Base-by-base conservation (phyloP, 2,113 vertebrate genomes). In the Mirounga angustirostris region DNA sequence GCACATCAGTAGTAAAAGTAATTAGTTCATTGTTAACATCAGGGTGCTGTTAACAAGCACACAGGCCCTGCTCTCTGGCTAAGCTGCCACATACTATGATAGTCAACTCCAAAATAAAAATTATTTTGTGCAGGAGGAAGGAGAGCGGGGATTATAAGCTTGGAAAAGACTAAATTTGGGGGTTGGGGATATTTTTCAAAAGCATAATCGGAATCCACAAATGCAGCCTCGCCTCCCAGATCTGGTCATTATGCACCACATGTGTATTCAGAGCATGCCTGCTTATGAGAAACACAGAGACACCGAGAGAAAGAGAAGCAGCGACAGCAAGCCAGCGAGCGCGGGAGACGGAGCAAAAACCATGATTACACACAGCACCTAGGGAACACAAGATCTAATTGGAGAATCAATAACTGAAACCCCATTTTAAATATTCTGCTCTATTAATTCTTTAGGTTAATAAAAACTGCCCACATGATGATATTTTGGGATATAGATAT, bases 401-500 rank as follows among this genome's bases (percentile, higher is more conserved):
- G 98, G 98, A 98, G 98, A 99, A 98, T 95, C 98, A 97, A 98
- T 98, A 98, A 98, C 97, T 98, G 98, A 98, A 99, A 98, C 98
- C 87, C 63, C 54, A 54, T 98, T 98, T 98, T 98, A 98, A 98
- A 98, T 99, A 98, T 98, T 98, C 98, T 98, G 74, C 97, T 98
- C 98, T 98, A 97, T 98, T 98, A 98, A 98, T 98, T 98, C 96
- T 98, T 98, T 91, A 98, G 97, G 98, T 99, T 98, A 98, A 98
- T 98, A 98, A 98, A 98, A 98, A 88, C 85, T 98, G 97, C 97
- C 98, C 82, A 81, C 96, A 73, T 97, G 98, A 98, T 98, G 98
- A 98, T 98, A 98, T 98, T 98, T 98, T 96, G 97, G 97, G 98
- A 99, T 99, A 98, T 98, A 99, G 99, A 99, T 99, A 99, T 99